Evolutionary conservation across 2,888 invertebrate genomes (phyloP).

Genomic region (Norana najaformis): DNA sequence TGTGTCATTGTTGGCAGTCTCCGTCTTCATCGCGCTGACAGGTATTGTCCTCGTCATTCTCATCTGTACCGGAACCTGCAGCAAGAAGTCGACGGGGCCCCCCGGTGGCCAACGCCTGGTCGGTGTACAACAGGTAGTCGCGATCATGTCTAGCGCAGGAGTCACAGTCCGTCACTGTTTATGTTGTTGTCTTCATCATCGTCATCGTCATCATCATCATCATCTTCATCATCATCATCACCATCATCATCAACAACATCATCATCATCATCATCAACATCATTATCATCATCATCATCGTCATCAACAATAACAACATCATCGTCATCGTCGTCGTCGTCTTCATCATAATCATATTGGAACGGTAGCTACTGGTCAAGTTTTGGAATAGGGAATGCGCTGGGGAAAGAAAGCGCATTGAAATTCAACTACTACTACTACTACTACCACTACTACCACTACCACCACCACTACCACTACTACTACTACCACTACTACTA

Average conservation of each 20-base stretch:
- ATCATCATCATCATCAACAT: too few relatives aligned
- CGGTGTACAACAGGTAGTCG: not conserved
- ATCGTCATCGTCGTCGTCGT: too few relatives aligned
- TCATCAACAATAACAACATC: too few relatives aligned
- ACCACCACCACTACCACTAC: not conserved
- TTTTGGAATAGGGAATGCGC: too few relatives aligned
- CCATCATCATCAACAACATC: not conserved
- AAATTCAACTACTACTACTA: conserved; percentile 26
- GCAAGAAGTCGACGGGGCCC: not conserved
- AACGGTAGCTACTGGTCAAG: too few relatives aligned
- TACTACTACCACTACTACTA: conserved; percentile 19
- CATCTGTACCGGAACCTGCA: not conserved
- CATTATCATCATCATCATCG: too few relatives aligned
- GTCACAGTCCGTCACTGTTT: not conserved
- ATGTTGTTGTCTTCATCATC: not conserved
- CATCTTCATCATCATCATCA: conserved; percentile 26
- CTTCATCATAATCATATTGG: too few relatives aligned
- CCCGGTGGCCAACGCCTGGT: not conserved
- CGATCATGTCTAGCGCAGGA: not conserved
- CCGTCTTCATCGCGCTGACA: not conserved
- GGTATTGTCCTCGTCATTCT: not conserved
- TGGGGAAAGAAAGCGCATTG: too few relatives aligned
- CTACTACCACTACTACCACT: not conserved
- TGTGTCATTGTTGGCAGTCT: not conserved
- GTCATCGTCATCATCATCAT: conserved; percentile 2